Evolutionary conservation across 2,888 invertebrate genomes (phyloP).

Genomic region (Furcula furcula): DNA sequence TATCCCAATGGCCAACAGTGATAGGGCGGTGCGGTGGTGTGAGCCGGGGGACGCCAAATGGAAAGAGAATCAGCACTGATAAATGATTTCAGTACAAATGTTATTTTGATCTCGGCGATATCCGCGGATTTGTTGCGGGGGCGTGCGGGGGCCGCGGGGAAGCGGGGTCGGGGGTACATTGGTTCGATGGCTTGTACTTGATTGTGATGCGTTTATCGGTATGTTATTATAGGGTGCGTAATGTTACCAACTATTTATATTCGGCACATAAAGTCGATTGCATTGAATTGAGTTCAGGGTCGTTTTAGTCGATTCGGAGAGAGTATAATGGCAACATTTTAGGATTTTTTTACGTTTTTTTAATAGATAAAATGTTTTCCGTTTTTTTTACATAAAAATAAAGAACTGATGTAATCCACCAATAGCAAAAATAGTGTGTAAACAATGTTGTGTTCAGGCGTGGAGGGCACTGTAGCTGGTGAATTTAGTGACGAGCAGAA

Average conservation of each 20-base stretch:
- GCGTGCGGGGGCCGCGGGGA: constrained; percentile 31
- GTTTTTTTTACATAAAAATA: too few species aligned
- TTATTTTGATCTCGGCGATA: constrained; percentile 77
- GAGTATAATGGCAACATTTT: too few species aligned
- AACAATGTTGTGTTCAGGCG: too few species aligned
- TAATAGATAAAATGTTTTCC: too few species aligned
- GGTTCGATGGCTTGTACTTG: constrained; percentile 43
- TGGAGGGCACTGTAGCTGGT: too few species aligned
- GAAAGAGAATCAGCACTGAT: constrained; percentile 74
- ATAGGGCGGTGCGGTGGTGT: constrained; percentile 38
- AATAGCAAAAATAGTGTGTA: too few species aligned
- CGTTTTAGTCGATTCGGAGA: too few species aligned
- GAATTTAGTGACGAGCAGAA: too few species aligned
- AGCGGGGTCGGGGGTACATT: constrained; percentile 45
- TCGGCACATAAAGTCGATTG: not conserved
- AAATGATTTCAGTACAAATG: constrained; percentile 78
- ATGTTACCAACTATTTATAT: not conserved
- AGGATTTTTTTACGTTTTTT: too few species aligned
- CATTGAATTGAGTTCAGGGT: too few species aligned
- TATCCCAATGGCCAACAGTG: constrained; percentile 14
- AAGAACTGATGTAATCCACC: too few species aligned
- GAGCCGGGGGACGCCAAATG: constrained; percentile 60
- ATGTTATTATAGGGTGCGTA: constrained; percentile 16
- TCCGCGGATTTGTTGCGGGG: constrained; percentile 57
- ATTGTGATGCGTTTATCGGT: constrained; percentile 23